A percentile compares a stretch with the other conserved stretches of the same genome.
These are phyloP conservation scores for Allacma fusca DNA, from an alignment of 2,888 invertebrate genomes.

Conservation along the genomic window DNA sequence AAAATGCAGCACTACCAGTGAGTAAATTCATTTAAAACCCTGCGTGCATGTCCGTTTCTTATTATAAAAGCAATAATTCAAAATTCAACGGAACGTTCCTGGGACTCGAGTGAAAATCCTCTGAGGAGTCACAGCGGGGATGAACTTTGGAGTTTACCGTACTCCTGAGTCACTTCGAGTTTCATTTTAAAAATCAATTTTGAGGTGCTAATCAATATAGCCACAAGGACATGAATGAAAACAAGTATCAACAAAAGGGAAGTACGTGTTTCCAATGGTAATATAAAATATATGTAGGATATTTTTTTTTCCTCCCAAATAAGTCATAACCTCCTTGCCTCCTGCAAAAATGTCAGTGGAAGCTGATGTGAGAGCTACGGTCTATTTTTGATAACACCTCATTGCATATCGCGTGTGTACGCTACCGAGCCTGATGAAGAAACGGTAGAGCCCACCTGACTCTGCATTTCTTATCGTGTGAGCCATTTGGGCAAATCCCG, in stretches of 20 bases:
- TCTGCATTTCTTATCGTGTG: neutral
- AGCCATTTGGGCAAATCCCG: constrained; percentile 5
- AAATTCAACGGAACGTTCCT: too few species aligned
- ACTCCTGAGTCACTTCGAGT: neutral
- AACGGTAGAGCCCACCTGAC: constrained; percentile 16
- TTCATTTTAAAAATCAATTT: neutral
- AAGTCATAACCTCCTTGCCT: neutral
- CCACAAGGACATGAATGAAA: neutral
- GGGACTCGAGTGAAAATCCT: neutral
- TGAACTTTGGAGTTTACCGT: neutral
- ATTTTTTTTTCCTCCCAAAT: neutral
- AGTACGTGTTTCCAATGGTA: neutral
- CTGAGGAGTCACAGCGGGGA: neutral
- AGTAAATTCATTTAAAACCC: neutral
- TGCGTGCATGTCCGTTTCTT: neutral
- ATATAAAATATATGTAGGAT: too few species aligned
- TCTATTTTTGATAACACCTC: neutral
- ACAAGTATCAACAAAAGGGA: neutral
- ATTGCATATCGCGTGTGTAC: too few species aligned
- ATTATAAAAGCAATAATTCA: neutral
- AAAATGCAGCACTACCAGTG: too few species aligned
- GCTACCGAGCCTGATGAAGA: neutral
- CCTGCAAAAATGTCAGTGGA: neutral
- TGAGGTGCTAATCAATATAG: neutral
- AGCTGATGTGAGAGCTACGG: neutral